phyloP scores from a whole-genome alignment of 2,888 invertebrate genomes.

The Alloplasta piceator region DNA sequence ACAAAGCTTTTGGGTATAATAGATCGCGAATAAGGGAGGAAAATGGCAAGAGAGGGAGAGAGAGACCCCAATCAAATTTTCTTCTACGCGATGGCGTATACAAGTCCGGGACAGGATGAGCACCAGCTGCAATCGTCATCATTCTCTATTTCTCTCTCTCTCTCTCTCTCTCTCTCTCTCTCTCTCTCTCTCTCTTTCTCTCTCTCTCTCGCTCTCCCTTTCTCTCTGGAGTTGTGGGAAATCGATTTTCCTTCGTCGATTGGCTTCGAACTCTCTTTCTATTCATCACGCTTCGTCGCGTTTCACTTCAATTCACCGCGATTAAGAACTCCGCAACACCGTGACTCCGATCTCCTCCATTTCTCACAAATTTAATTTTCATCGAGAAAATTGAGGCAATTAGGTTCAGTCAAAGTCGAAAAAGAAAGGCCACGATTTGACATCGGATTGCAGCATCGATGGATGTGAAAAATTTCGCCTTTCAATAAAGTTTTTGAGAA shows the following conservation, averaged over 20 bases:
- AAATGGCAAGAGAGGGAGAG: background rate
- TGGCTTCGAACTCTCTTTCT: constrained; percentile 29
- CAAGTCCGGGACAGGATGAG: constrained; percentile 39
- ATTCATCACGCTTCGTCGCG: constrained; percentile 39
- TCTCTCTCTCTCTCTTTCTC: constrained; percentile 9
- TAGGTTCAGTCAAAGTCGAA: too few relatives aligned
- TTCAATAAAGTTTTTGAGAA: too few relatives aligned
- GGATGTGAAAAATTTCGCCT: too few relatives aligned
- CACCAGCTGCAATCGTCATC: constrained; percentile 62
- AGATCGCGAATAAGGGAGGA: constrained; percentile 44
- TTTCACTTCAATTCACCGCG: constrained; percentile 51
- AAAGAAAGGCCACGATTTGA: too few relatives aligned
- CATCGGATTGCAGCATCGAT: too few relatives aligned
- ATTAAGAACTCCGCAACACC: constrained; percentile 57
- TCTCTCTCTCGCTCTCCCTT: constrained; percentile 7
- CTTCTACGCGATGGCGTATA: constrained; percentile 38
- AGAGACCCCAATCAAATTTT: constrained; percentile 61
- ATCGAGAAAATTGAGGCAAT: constrained; percentile 41
- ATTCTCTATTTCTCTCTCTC: background rate
- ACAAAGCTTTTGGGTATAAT: constrained; percentile 48
- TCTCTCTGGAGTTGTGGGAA: constrained; percentile 33
- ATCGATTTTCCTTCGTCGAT: constrained; percentile 60
- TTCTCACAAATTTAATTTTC: constrained; percentile 45
- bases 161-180: constrained; percentile 3
- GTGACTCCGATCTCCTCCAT: constrained; percentile 35